These are phyloP conservation scores for Cassiopea andromeda DNA, from an alignment of 30 jellyfish, hydroid and myxozoan species.

Conservation along the genomic window DNA sequence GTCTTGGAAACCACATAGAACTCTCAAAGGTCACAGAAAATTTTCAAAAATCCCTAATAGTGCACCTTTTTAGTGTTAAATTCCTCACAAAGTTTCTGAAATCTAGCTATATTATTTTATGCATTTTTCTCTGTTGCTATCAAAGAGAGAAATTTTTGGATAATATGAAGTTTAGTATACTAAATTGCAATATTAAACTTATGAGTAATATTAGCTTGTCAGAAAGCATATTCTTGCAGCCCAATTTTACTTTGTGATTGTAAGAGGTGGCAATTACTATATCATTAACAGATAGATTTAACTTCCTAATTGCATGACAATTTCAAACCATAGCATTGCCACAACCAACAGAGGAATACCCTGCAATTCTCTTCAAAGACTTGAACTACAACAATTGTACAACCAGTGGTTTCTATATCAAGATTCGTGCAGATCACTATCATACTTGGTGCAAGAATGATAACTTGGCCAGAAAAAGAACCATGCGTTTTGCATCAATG, in stretches of 20 bases:
- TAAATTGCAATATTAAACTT: too few species aligned
- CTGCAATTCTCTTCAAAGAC: slow-evolving; percentile 85
- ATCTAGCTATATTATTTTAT: too few species aligned
- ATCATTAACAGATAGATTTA: background rate
- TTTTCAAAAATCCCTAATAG: too few species aligned
- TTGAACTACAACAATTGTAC: slow-evolving; percentile 90
- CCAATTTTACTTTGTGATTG: background rate
- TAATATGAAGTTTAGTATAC: too few species aligned
- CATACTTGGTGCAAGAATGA: slow-evolving; percentile 78
- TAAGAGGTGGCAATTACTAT: background rate
- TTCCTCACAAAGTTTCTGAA: too few species aligned
- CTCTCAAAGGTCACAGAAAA: too few species aligned
- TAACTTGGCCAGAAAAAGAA: slow-evolving; percentile 50
- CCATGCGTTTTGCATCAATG: slow-evolving; percentile 72
- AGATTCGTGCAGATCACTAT: slow-evolving; percentile 79
- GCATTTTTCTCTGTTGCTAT: too few species aligned
- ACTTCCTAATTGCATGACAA: background rate
- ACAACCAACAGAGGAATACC: slow-evolving; percentile 92
- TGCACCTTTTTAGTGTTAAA: too few species aligned
- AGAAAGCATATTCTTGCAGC: too few species aligned
- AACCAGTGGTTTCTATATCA: slow-evolving; percentile 63
- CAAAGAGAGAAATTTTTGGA: too few species aligned
- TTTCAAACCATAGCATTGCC: slow-evolving; percentile 65
- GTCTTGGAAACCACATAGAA: too few species aligned
- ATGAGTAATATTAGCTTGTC: too few species aligned